phyloP scores from a whole-genome alignment of 2,888 invertebrate genomes.

The Listrodromus nycthemerus region DNA sequence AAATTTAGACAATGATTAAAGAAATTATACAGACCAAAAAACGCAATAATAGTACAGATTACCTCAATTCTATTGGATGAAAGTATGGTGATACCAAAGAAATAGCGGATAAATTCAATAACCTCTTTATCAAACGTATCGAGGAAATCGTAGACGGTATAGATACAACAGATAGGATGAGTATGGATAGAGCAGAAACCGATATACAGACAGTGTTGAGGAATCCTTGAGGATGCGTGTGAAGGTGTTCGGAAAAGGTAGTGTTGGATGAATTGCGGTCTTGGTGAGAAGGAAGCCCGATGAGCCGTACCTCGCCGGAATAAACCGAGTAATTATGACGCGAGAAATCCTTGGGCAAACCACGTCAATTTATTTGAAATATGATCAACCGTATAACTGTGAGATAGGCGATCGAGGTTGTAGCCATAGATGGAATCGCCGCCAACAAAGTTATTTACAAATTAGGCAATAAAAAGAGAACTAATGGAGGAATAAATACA shows the following conservation, averaged over 20 bases:
- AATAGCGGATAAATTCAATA: slow-evolving; percentile 47
- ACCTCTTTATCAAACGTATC: slow-evolving; percentile 25
- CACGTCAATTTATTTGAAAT: no score
- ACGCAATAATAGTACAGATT: background rate
- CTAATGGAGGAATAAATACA: background rate
- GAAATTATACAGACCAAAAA: slow-evolving; percentile 21
- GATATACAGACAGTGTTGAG: background rate
- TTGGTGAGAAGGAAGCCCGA: no score
- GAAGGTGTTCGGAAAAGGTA: no score
- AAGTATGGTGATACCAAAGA: background rate
- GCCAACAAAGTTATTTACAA: no score
- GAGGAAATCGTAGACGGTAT: background rate
- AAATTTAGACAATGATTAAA: slow-evolving; percentile 38
- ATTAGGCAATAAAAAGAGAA: background rate
- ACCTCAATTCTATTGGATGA: background rate
- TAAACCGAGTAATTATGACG: no score
- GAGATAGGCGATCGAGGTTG: no score
- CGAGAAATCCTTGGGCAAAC: no score
- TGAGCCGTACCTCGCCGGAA: no score
- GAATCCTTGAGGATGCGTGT: background rate
- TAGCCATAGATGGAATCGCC: no score
- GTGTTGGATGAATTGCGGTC: no score
- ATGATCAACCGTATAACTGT: no score
- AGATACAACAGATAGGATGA: no score
- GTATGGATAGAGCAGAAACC: background rate